Evolutionary conservation across 2,888 invertebrate genomes (phyloP), one percentile per base, ranked within the genome.

Genomic region (Lottia gigantea): DNA sequence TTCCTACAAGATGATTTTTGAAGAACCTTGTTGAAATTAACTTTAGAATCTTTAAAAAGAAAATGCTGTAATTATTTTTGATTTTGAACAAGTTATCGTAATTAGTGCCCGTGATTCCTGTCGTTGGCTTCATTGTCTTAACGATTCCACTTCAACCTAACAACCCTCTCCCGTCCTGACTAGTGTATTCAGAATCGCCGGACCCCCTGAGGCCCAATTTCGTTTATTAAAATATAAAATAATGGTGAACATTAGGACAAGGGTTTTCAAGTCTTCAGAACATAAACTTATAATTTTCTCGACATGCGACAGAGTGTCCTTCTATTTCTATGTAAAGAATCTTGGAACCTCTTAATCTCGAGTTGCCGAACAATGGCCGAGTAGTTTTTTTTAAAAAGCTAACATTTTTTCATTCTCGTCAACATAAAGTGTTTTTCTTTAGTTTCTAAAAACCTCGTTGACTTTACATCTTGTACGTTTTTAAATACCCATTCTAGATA

Each of bases 251-350:
- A 55, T 55, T 55, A 55, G 23, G 55, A 55, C 55, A 55, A 55
- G 55, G 23, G 55, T 19, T 23, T 19, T 55, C 19, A 67, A 67
- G 45, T 23, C 26, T 31, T 61, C 15, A 61, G 11, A 55, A 67
- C 55, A 61, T 40, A 67, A 67, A 67, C 67, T 61, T 31, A 55
- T 55, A 67, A 67, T 67, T 55, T 49, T 67, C 67, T 67, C 67
- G 16, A 67, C 55, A 61, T 49, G 67, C 49, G 55, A 61, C 40
- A 55, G 67, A 40, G 26, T n/a, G 55, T 31, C 67, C 49, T 40
- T 40, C 47, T 40, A 61, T n/a, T 55, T 40, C 40, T 55, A 61
- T 49, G 61, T 55, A 67, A 61, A 67, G 67, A 31, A 67, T 55
- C 55, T 55, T 55, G 19, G 19, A 19, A 23, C 19, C 55, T 55